Evolutionary conservation across 2,113 vertebrate genomes (phyloP).

Genomic region (Calyptomena viridis): DNA sequence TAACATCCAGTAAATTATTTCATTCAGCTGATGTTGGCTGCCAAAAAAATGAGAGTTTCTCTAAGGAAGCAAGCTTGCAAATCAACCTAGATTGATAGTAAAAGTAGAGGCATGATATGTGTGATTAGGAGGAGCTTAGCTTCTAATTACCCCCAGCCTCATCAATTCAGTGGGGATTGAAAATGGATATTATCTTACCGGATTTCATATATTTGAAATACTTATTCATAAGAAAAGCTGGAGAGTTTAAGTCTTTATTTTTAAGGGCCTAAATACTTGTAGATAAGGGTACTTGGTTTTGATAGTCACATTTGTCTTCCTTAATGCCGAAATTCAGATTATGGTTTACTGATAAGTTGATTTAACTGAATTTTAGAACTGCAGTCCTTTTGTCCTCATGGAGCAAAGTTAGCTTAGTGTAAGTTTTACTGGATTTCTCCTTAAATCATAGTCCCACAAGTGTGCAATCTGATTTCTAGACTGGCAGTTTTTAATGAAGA

Average conservation of each 20-base stretch:
- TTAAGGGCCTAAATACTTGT: not conserved
- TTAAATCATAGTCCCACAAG: not conserved
- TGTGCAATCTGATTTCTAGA: not conserved
- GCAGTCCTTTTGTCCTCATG: not conserved
- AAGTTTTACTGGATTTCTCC: not conserved
- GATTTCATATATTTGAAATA: not conserved
- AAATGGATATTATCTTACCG: not conserved
- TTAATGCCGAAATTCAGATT: not conserved
- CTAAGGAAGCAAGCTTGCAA: not conserved
- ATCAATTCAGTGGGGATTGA: not conserved
- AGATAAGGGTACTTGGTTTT: not conserved
- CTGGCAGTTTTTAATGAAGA: not conserved
- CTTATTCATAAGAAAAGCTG: not conserved
- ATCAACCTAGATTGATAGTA: not conserved
- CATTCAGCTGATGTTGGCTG: not conserved
- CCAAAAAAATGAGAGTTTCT: not conserved
- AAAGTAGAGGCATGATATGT: not conserved
- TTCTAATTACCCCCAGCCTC: not conserved
- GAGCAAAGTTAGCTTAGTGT: not conserved
- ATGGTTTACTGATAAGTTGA: not conserved
- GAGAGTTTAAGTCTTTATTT: not conserved
- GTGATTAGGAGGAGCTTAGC: not conserved
- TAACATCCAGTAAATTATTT: not conserved
- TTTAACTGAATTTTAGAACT: not conserved
- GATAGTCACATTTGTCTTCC: not conserved